Evolutionary conservation across 1,140 invertebrate species (phyloP).

Genomic region (Antheraea pernyi): DNA sequence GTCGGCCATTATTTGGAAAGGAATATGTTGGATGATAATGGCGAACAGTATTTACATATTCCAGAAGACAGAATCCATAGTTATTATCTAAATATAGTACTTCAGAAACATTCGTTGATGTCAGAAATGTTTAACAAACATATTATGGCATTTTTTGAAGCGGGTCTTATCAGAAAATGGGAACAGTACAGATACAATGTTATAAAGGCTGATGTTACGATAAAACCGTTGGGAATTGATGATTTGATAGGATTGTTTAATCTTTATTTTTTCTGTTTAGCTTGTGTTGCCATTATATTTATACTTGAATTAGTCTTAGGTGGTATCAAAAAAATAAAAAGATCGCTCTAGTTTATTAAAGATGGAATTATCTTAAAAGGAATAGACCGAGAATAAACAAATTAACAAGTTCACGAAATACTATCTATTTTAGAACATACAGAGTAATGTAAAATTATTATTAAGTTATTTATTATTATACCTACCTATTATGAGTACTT

Average conservation of each 20-base stretch:
- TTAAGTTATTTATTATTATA: too few species aligned
- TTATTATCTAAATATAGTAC: slow-evolving; percentile 59
- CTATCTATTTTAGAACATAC: too few species aligned
- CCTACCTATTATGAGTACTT: too few species aligned
- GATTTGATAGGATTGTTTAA: slow-evolving; percentile 55
- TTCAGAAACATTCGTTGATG: slow-evolving; percentile 53
- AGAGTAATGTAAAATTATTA: too few species aligned
- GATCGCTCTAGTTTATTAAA: background rate
- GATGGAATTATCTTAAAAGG: background rate
- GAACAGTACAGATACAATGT: slow-evolving; percentile 46
- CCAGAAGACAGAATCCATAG: slow-evolving; percentile 68
- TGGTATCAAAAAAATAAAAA: slow-evolving; percentile 2
- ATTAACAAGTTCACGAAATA: too few species aligned
- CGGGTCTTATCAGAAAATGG: slow-evolving; percentile 56
- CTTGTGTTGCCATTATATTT: slow-evolving; percentile 45
- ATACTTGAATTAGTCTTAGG: slow-evolving; percentile 43
- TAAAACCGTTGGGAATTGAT: slow-evolving; percentile 36
- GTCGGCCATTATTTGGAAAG: slow-evolving; percentile 57
- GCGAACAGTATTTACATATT: slow-evolving; percentile 66
- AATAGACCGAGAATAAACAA: background rate
- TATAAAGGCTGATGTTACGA: slow-evolving; percentile 41
- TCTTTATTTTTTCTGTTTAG: slow-evolving; percentile 32
- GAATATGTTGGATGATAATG: slow-evolving; percentile 60
- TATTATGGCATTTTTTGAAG: slow-evolving; percentile 46
- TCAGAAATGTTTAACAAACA: slow-evolving; percentile 48